Evolutionary conservation across 2,797 vertebrate genomes (phyloP).

Genomic region (Sarcoramphus papa): DNA sequence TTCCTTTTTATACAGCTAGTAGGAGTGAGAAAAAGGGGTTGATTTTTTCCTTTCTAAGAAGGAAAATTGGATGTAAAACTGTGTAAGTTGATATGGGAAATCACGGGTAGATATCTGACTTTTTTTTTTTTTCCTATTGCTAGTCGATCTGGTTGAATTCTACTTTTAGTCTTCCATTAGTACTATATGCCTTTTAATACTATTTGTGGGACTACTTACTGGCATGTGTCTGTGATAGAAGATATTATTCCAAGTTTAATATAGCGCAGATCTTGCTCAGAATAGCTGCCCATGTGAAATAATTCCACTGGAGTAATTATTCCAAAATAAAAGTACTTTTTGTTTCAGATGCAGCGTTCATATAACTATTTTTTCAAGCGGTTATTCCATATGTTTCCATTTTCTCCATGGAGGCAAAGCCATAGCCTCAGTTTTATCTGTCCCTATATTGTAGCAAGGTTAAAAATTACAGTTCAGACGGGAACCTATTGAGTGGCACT

Average conservation of each 20-base stretch:
- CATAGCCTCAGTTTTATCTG: background rate
- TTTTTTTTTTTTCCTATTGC: background rate
- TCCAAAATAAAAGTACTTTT: background rate
- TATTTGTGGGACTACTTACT: background rate
- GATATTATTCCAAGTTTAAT: background rate
- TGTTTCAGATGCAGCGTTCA: background rate
- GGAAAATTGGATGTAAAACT: background rate
- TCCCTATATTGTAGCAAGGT: background rate
- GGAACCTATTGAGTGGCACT: background rate
- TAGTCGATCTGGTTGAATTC: background rate
- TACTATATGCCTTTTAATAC: background rate
- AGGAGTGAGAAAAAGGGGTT: background rate
- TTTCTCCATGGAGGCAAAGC: background rate
- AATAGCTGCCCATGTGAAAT: background rate
- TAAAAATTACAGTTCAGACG: background rate
- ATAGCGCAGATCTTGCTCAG: background rate
- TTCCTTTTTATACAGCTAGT: background rate
- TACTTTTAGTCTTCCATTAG: background rate
- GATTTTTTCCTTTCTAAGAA: background rate
- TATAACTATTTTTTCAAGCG: background rate
- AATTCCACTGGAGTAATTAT: background rate
- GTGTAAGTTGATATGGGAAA: fast-evolving
- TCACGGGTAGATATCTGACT: background rate
- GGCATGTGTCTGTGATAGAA: background rate
- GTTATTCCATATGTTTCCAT: background rate